Base-by-base conservation (phyloP, 1,140 invertebrate genomes). In the Solenopsis invicta region DNA sequence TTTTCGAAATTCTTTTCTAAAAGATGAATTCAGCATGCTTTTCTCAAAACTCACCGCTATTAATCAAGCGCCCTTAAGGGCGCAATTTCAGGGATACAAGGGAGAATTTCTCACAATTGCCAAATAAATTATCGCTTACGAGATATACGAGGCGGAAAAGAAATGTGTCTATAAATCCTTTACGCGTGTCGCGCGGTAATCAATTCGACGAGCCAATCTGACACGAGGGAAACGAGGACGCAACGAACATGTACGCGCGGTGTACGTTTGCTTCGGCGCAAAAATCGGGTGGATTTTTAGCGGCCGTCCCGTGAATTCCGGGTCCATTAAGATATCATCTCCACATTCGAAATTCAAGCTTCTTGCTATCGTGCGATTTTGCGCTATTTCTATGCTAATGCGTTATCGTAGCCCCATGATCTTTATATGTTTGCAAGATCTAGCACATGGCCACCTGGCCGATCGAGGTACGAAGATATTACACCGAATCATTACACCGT, bases 151-250 rank as follows among this genome's bases (percentile, higher is more conserved):
- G 61, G 45, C 61, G 10, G 48, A 10, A 45, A 81, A 72, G 66
- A 72, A 81, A 71, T 34, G 37, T 71, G 78, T 81, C 66, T 71
- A 59, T 81, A 81, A 81, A 81, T 81, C 50, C 37, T 71, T 56
- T 45, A 71, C 64, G 78, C 66, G 69, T 72, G 69, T 81, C 78
- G 66, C 12, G 16, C 64, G 77, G 13, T 81, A 71, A 81, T 81
- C 78, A 81, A 81, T 81, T 41, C 37, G 78, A 81, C 66, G 21
- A 29, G 34, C 16, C 78, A 56, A 71, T 81, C 78, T 81, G 66
- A 81, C 78, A 13, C 18, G 78, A 16, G 29, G 29, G n/a, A 69
- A 71, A 56, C 64, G 18, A 29, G 21, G 18, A 66, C 41, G 41
- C 45, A 41, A 72, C 66, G 48, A 18, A 29, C 50, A 81, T 29